Conservation (phyloP, 2,888 invertebrate species). For the Microplitis deprimator region DNA sequence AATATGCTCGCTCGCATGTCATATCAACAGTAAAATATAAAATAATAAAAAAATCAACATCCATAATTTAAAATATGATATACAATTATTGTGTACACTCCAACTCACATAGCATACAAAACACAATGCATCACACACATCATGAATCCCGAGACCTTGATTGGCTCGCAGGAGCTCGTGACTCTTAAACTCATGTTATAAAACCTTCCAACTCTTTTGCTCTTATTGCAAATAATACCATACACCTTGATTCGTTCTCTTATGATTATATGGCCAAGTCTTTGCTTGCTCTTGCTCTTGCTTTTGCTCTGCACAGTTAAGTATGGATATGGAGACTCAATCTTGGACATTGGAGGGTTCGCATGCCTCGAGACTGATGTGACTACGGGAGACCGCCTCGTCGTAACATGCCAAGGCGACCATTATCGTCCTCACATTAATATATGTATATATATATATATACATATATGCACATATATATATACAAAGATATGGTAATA, state of each 20-base stretch:
- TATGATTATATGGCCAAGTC: too few species aligned
- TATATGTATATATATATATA: neutral
- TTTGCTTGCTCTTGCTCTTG: neutral
- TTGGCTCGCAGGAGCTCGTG: neutral
- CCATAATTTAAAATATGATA: slow-evolving; percentile 7
- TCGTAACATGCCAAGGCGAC: slow-evolving; percentile 64
- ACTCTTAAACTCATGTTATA: neutral
- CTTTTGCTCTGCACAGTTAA: neutral
- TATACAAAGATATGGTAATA: too few species aligned
- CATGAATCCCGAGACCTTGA: neutral
- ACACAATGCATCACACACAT: neutral
- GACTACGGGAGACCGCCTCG: slow-evolving; percentile 70
- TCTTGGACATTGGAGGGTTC: slow-evolving; percentile 46
- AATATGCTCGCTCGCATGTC: slow-evolving; percentile 64
- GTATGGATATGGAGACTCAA: slow-evolving; percentile 21
- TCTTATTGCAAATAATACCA: too few species aligned
- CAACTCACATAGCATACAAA: neutral
- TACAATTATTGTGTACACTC: slow-evolving; percentile 1
- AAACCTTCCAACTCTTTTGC: neutral
- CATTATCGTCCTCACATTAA: neutral
- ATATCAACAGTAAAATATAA: slow-evolving; percentile 66
- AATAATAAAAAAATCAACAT: slow-evolving; percentile 11
- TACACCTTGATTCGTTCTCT: too few species aligned
- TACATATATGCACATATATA: too few species aligned
- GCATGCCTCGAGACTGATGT: slow-evolving; percentile 72